Conservation (phyloP, 2,113 vertebrate genomes). For the Bufo gargarizans region DNA sequence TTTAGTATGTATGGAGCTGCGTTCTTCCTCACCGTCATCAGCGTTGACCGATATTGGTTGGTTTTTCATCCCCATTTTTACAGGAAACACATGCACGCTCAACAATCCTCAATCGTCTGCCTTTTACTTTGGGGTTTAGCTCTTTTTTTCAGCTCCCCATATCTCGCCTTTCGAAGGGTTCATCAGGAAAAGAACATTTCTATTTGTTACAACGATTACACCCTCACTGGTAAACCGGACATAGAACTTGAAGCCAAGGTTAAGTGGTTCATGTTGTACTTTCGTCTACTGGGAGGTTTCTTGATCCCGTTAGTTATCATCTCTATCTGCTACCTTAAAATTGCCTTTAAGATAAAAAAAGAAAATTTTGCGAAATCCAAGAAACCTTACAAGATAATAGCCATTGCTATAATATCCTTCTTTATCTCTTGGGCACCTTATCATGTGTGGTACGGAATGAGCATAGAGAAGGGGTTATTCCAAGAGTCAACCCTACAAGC, state of each 20-base stretch:
- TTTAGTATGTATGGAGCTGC: slow-evolving; percentile 60
- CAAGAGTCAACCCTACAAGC: not conserved
- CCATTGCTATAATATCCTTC: slow-evolving; percentile 74
- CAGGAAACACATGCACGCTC: slow-evolving; percentile 56
- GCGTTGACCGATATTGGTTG: slow-evolving; percentile 65
- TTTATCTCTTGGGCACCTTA: slow-evolving; percentile 83
- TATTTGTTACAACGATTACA: slow-evolving; percentile 61
- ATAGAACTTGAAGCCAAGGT: slow-evolving; percentile 25
- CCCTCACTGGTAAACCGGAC: slow-evolving; percentile 47
- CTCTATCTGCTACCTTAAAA: slow-evolving; percentile 73
- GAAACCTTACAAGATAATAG: slow-evolving; percentile 81
- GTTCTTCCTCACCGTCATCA: slow-evolving; percentile 64
- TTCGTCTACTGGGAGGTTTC: slow-evolving; percentile 70
- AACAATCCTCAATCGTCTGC: slow-evolving; percentile 46
- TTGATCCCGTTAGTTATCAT: slow-evolving; percentile 77
- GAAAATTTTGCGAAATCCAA: slow-evolving; percentile 73
- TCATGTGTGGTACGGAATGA: slow-evolving; percentile 68
- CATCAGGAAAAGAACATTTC: slow-evolving; percentile 22
- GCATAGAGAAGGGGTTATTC: slow-evolving; percentile 25
- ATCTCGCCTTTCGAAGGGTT: slow-evolving; percentile 60
- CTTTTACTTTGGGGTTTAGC: slow-evolving; percentile 63
- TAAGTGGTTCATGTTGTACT: slow-evolving; percentile 53
- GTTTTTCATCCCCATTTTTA: slow-evolving; percentile 63
- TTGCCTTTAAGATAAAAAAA: slow-evolving; percentile 72
- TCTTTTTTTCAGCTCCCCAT: slow-evolving; percentile 51